Evolutionary conservation across 2,888 invertebrate genomes (phyloP), one percentile per base, ranked within the genome.

Genomic region (Cheilosia soror): DNA sequence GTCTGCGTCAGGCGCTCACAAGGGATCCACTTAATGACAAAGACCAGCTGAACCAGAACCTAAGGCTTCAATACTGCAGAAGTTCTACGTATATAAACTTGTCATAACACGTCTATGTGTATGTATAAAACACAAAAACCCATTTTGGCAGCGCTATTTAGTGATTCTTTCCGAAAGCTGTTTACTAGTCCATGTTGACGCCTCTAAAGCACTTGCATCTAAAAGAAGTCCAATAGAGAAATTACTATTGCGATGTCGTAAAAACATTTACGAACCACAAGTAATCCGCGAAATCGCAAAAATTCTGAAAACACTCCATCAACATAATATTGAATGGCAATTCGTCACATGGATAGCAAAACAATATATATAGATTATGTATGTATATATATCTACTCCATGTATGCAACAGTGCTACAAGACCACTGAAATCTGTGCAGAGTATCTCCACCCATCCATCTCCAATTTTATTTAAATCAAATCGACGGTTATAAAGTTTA

Each of bases 271-370:
- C 55, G 62, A 72, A 47, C 5, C 40, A 49, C 55, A 69, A 60
- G 55, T 40, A 51, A 69, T 63, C 27, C 57, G 63, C 49, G 29
- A 49, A 76, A 33, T 58, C 55, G 42, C 62, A 49, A 60, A 44
- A 68, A 75, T 73, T 55, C 20, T 7, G 15, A 66, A 78, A 63
- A 47, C 29, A 71, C 40, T 63, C 11, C 37, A 73, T 73, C 33
- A 80, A 25, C 44, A 57, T 55, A 55, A 58, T 65, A 65, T 72
- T 58, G 72, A 65, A 63, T 72, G 65, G 65, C 72, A 51, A 80
- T 68, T 63, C 40, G 60, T 66, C 73, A 73, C 25, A 68, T 53
- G 6, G 11, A 31, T 47, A 47, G 47, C 5, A 47, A 7, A 20
- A 5, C 29, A 11, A 1, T 11, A 3, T 4, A 27, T 25, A 7